These are phyloP conservation scores for Callinectes sapidus DNA, from an alignment of 2,888 invertebrate genomes.

Conservation along the genomic window DNA sequence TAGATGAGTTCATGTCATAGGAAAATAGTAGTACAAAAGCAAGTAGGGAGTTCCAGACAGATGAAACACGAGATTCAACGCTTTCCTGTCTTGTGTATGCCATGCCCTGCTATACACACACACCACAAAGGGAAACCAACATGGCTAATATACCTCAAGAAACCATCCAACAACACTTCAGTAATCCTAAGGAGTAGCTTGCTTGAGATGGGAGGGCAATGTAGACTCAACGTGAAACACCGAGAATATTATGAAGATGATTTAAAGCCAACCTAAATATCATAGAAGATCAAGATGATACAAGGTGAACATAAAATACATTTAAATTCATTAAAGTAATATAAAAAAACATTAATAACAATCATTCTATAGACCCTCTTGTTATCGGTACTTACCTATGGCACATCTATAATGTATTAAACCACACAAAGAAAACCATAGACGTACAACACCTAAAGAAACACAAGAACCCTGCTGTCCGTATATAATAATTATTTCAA, in stretches of 20 bases:
- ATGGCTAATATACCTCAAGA: not conserved
- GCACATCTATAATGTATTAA: not conserved
- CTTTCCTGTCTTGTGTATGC: too few relatives aligned
- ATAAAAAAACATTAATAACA: not conserved
- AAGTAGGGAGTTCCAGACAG: too few relatives aligned
- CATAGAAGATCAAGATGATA: not conserved
- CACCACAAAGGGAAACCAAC: not conserved
- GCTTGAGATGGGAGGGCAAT: not conserved
- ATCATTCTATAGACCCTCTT: not conserved
- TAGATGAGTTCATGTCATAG: too few relatives aligned
- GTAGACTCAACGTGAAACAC: not conserved
- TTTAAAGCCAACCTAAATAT: not conserved
- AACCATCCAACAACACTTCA: not conserved
- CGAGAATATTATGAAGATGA: not conserved
- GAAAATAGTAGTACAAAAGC: too few relatives aligned
- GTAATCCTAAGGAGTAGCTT: not conserved
- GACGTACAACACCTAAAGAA: not conserved
- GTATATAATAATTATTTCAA: not conserved
- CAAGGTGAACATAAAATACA: not conserved
- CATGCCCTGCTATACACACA: too few relatives aligned
- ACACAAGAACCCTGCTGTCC: not conserved
- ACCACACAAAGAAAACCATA: not conserved
- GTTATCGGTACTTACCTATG: not conserved
- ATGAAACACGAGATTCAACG: too few relatives aligned
- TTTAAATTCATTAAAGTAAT: not conserved